Evolutionary conservation across 2,113 vertebrate species (phyloP).

Genomic region (Rhea americana): DNA sequence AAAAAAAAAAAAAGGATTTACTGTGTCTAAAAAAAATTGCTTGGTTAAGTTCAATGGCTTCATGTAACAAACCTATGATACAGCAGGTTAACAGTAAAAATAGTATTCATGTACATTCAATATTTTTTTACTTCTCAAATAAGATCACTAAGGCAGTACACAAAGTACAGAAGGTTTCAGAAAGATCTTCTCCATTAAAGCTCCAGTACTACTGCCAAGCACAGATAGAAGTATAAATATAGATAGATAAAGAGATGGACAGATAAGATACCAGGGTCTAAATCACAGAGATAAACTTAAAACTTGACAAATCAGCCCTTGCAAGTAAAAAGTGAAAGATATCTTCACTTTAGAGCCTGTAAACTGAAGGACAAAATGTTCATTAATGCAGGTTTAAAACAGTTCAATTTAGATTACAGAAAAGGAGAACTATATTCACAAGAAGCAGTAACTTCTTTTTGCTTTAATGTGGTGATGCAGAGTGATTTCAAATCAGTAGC

Average conservation of each 20-base stretch:
- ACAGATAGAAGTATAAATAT: slow-evolving; percentile 38
- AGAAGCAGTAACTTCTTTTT: background rate
- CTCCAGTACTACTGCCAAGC: slow-evolving; percentile 23
- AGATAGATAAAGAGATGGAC: background rate
- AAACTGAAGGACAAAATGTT: slow-evolving; percentile 38
- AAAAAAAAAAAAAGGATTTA: background rate
- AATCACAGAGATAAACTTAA: slow-evolving; percentile 44
- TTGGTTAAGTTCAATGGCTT: slow-evolving; percentile 24
- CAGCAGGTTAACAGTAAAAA: slow-evolving; percentile 37
- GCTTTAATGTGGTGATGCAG: background rate
- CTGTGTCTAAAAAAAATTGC: background rate
- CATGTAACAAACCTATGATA: slow-evolving; percentile 6
- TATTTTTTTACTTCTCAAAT: slow-evolving; percentile 18
- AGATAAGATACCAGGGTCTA: background rate
- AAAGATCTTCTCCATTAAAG: slow-evolving; percentile 36
- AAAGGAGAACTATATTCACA: background rate
- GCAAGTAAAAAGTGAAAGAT: background rate
- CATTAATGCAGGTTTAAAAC: slow-evolving; percentile 45
- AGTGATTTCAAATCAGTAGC: background rate
- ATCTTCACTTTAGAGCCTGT: background rate
- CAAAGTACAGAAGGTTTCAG: slow-evolving; percentile 46
- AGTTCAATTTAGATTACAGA: slow-evolving; percentile 41
- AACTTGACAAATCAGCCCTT: background rate
- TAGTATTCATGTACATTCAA: slow-evolving; percentile 5
- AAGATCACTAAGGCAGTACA: slow-evolving; percentile 10